phyloP scores from a whole-genome alignment of 2,797 vertebrate species.

The Pachyuromys duprasi region DNA sequence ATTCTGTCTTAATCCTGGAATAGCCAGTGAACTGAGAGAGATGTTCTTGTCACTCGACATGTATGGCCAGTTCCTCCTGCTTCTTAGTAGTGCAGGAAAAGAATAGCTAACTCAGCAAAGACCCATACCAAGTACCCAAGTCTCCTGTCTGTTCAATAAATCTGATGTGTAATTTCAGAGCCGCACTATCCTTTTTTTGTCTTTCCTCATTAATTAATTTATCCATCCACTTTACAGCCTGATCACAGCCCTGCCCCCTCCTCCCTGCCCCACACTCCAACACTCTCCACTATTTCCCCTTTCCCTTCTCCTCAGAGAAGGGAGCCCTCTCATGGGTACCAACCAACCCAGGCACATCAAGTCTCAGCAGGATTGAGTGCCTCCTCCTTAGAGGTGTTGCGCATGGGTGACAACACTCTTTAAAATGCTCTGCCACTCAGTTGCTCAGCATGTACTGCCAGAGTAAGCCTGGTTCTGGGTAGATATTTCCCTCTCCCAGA shows the following conservation, averaged over 20 bases:
- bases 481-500: background rate
- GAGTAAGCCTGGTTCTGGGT: too few species aligned
- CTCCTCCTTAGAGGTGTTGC: too few species aligned
- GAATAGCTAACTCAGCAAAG: background rate
- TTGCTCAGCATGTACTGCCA: background rate
- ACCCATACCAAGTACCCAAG: background rate
- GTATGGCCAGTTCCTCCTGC: background rate
- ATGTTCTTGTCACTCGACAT: too few species aligned
- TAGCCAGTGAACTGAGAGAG: background rate
- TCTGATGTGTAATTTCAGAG: background rate
- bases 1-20: background rate
- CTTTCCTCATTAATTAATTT: background rate
- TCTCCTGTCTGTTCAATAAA: background rate
- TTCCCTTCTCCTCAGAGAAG: too few species aligned
- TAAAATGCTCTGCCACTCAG: background rate
- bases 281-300: too few species aligned
- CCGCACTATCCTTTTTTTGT: background rate
- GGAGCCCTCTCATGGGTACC: too few species aligned
- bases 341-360: too few species aligned
- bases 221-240: too few species aligned
- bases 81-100: background rate
- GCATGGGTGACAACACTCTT: background rate
- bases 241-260: too few species aligned
- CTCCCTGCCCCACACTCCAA: too few species aligned
- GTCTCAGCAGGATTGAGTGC: too few species aligned